Evolutionary conservation across 2,888 invertebrate species (phyloP).

Genomic region (Dastarcus helophoroides): DNA sequence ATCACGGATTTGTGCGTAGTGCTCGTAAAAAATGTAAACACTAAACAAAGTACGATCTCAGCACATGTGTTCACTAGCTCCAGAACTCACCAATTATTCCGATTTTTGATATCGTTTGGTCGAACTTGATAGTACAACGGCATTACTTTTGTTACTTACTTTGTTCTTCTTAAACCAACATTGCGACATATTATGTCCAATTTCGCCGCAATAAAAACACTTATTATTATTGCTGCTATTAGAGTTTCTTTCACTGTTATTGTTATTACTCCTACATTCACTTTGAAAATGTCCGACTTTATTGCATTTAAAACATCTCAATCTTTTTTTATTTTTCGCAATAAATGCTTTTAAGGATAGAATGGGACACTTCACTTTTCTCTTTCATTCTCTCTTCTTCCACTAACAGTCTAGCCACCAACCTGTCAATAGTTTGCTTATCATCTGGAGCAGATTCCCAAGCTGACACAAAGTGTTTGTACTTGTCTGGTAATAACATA

Average conservation of each 20-base stretch:
- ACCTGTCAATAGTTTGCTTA: constrained; percentile 17
- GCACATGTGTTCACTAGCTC: constrained; percentile 9
- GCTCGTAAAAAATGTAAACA: not conserved
- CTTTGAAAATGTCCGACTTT: constrained; percentile 8
- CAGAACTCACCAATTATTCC: constrained; percentile 7
- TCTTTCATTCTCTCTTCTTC: constrained; percentile 17
- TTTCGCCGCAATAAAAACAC: constrained; percentile 11
- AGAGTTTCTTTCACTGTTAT: constrained; percentile 3
- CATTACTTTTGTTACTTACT: constrained; percentile 3
- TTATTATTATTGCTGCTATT: constrained; percentile 12
- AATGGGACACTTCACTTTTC: constrained; percentile 5
- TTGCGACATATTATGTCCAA: constrained; percentile 4
- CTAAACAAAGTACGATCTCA: constrained; percentile 3
- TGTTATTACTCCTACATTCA: constrained; percentile 4
- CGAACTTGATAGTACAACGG: constrained; percentile 5
- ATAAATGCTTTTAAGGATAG: constrained; percentile 7
- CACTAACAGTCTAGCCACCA: constrained; percentile 16
- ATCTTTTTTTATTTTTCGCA: constrained; percentile 1
- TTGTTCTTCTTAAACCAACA: constrained; percentile 4
- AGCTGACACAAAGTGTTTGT: constrained; percentile 15
- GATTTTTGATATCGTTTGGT: not conserved
- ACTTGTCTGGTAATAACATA: too few species aligned
- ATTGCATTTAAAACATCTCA: constrained; percentile 16
- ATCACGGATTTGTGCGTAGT: constrained; percentile 5
- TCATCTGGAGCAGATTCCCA: constrained; percentile 18